A percentile compares a stretch with the other conserved stretches of the same genome.
Conservation (phyloP, 1,140 invertebrate genomes). For the Hesperophylax magnus region DNA sequence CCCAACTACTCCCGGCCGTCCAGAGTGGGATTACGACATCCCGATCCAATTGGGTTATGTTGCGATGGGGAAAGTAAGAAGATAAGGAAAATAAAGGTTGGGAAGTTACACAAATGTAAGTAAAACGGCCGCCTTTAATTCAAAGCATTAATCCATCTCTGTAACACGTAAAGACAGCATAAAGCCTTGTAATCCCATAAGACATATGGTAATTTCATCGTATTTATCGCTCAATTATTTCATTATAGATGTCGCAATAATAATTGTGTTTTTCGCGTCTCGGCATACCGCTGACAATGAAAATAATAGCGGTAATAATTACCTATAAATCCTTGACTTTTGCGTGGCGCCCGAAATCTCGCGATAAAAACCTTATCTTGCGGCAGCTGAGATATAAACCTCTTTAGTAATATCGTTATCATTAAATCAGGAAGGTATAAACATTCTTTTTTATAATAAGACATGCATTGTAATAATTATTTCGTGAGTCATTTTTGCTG, state of each 20-base stretch:
- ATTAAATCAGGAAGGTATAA: neutral
- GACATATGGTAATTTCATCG: neutral
- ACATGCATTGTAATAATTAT: neutral
- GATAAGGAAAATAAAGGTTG: too few relatives aligned
- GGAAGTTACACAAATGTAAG: too few relatives aligned
- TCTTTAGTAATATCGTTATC: neutral
- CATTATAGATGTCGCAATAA: neutral
- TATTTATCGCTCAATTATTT: neutral
- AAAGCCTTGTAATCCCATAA: neutral
- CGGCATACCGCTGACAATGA: neutral
- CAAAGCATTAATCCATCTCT: too few relatives aligned
- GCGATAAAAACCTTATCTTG: slow-evolving; percentile 22
- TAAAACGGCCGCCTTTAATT: too few relatives aligned
- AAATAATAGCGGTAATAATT: neutral
- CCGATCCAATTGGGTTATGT: too few relatives aligned
- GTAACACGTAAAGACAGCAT: too few relatives aligned
- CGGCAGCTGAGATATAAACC: neutral
- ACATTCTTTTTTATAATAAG: too few relatives aligned
- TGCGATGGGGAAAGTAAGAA: too few relatives aligned
- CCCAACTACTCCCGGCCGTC: too few relatives aligned
- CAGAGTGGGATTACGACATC: too few relatives aligned
- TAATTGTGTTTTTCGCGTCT: neutral
- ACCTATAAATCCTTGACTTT: neutral
- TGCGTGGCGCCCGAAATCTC: neutral
- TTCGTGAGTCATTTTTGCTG: neutral